phyloP scores from a whole-genome alignment of 2,888 invertebrate genomes.

The Caenorhabditis wallacei region DNA sequence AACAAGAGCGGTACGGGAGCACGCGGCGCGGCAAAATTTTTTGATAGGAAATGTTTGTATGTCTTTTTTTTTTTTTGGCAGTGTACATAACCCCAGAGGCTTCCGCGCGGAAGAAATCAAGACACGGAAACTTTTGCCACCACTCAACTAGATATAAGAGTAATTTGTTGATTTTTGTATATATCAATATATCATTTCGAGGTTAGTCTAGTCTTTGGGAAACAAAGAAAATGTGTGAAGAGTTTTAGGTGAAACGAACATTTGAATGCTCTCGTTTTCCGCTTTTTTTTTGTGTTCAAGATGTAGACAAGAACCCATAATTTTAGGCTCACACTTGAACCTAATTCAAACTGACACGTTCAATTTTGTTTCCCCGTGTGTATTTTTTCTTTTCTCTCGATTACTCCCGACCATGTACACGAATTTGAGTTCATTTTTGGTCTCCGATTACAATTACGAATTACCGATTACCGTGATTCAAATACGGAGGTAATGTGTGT shows the following conservation, averaged over 20 bases:
- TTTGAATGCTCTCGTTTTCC: background rate
- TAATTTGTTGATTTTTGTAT: slow-evolving; percentile 12
- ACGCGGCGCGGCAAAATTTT: slow-evolving; percentile 28
- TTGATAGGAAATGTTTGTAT: slow-evolving; percentile 54
- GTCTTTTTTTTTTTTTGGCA: slow-evolving; percentile 32
- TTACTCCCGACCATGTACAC: background rate
- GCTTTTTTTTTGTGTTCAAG: background rate
- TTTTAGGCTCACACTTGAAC: slow-evolving; percentile 25
- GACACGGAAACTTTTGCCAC: slow-evolving; percentile 29
- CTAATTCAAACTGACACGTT: slow-evolving; percentile 18
- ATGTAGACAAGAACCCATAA: slow-evolving; percentile 11
- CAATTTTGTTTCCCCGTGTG: background rate
- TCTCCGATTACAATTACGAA: slow-evolving; percentile 35
- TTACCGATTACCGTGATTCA: slow-evolving; percentile 37
- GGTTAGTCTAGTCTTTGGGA: no score
- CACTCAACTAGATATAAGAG: slow-evolving; percentile 40
- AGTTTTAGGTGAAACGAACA: background rate
- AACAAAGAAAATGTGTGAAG: no score
- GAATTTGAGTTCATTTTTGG: slow-evolving; percentile 33
- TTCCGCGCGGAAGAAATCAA: slow-evolving; percentile 61
- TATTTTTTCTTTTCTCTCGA: background rate
- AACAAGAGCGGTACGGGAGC: slow-evolving; percentile 14
- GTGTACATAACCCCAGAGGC: slow-evolving; percentile 58
- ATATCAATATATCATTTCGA: background rate
- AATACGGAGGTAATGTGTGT: slow-evolving; percentile 30